Evolutionary conservation across 2,888 invertebrate species (phyloP).

Genomic region (Penaeus monodon): DNA sequence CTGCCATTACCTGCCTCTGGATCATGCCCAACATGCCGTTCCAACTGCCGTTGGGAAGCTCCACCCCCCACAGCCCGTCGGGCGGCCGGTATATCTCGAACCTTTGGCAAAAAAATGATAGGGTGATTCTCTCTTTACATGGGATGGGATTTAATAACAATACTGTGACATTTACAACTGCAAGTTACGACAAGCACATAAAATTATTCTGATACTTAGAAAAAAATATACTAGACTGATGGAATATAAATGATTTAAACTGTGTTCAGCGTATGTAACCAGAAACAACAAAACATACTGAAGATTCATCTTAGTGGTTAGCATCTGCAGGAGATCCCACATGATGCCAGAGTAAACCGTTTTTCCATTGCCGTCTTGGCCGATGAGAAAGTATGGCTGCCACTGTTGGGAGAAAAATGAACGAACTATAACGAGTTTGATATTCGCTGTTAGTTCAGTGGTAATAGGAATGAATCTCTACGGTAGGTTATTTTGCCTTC

Average conservation of each 20-base stretch:
- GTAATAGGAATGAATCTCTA: no score
- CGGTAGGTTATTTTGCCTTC: no score
- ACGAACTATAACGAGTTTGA: neutral
- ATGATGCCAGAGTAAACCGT: constrained; percentile 39
- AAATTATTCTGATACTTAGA: no score
- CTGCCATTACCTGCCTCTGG: constrained; percentile 30
- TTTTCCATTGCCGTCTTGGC: neutral
- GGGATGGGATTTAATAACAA: neutral
- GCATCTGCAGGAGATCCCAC: constrained; percentile 41
- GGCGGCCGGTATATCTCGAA: constrained; percentile 42
- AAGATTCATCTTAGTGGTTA: constrained; percentile 23
- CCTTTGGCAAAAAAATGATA: neutral
- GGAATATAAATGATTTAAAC: neutral
- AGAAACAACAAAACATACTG: neutral
- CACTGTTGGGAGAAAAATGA: constrained; percentile 4
- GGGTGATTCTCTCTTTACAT: neutral
- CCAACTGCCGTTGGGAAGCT: constrained; percentile 43
- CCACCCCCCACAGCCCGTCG: constrained; percentile 56
- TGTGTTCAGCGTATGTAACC: neutral
- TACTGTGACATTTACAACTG: neutral
- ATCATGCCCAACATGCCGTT: constrained; percentile 61
- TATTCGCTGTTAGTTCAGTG: no score
- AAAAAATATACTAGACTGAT: neutral
- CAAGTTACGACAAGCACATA: neutral
- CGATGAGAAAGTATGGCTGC: constrained; percentile 44